A percentile compares a stretch with the other conserved stretches of the same genome.
Conservation (phyloP, 2,888 invertebrate species). For the Fabriciana adippe region DNA sequence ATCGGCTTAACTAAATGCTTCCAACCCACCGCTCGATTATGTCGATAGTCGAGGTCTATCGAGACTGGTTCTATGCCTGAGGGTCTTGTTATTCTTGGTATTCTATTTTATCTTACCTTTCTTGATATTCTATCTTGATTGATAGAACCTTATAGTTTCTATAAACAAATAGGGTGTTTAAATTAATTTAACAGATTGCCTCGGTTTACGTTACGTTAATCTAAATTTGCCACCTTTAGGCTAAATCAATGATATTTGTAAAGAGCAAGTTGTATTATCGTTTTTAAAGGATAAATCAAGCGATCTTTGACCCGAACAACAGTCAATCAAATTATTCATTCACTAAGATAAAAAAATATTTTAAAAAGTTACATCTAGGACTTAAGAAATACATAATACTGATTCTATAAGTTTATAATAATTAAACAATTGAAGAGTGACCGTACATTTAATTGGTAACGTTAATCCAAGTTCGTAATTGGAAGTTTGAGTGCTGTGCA, state of each 20-base stretch:
- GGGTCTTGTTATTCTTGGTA: background rate
- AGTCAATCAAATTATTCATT: too few species aligned
- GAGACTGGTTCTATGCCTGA: constrained; percentile 16
- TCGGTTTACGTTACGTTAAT: too few species aligned
- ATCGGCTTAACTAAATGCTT: constrained; percentile 34
- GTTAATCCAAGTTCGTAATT: constrained; percentile 17
- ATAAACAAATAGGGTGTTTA: background rate
- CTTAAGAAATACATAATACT: background rate
- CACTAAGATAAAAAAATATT: too few species aligned
- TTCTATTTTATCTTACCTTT: too few species aligned
- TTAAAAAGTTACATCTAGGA: too few species aligned
- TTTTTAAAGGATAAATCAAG: too few species aligned
- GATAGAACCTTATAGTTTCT: background rate
- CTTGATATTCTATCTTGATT: too few species aligned
- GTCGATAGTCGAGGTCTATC: constrained; percentile 21
- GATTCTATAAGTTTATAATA: background rate
- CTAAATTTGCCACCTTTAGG: too few species aligned
- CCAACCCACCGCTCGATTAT: constrained; percentile 32
- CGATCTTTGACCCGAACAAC: too few species aligned
- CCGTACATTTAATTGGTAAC: constrained; percentile 12
- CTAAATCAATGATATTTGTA: too few species aligned
- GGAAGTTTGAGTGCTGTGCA: constrained; percentile 6
- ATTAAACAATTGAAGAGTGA: constrained; percentile 11
- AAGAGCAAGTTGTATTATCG: too few species aligned
- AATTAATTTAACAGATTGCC: too few species aligned